Evolutionary conservation across 2,113 vertebrate genomes (phyloP).

Genomic region (Nannospalax galili): DNA sequence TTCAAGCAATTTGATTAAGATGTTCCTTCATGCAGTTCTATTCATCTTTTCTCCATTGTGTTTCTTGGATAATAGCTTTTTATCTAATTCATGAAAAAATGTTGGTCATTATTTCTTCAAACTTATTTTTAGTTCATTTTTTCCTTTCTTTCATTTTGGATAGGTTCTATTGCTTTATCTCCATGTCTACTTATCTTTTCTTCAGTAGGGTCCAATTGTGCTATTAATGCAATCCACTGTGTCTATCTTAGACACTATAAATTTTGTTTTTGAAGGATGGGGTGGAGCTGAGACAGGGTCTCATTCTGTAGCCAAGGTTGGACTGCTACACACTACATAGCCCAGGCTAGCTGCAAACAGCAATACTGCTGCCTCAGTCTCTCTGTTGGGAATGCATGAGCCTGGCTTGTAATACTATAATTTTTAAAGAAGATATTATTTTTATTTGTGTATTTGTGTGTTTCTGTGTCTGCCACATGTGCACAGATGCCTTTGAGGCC

Average conservation of each 20-base stretch:
- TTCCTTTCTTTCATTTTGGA: neutral
- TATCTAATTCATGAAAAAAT: neutral
- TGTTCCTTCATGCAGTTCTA: neutral
- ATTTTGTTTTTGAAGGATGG: too few species aligned
- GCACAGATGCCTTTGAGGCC: too few species aligned
- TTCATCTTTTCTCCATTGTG: neutral
- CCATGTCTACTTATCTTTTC: constrained; percentile 1
- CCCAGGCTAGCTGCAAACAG: too few species aligned
- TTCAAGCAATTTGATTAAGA: constrained; percentile 34
- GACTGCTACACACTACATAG: too few species aligned
- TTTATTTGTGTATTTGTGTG: too few species aligned
- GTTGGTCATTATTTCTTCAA: neutral
- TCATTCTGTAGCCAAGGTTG: too few species aligned
- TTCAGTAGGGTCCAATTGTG: neutral
- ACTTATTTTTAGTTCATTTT: neutral
- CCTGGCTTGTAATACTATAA: too few species aligned
- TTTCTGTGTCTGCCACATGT: too few species aligned
- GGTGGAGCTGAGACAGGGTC: too few species aligned
- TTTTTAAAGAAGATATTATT: too few species aligned
- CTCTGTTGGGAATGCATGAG: too few species aligned
- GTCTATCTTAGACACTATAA: neutral
- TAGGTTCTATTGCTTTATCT: neutral
- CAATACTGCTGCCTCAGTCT: too few species aligned
- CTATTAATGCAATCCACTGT: neutral
- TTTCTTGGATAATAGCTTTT: neutral